Evolutionary conservation across 2,113 vertebrate species (phyloP), one percentile per base, ranked within the genome.

Genomic region (Megaleporinus macrocephalus): DNA sequence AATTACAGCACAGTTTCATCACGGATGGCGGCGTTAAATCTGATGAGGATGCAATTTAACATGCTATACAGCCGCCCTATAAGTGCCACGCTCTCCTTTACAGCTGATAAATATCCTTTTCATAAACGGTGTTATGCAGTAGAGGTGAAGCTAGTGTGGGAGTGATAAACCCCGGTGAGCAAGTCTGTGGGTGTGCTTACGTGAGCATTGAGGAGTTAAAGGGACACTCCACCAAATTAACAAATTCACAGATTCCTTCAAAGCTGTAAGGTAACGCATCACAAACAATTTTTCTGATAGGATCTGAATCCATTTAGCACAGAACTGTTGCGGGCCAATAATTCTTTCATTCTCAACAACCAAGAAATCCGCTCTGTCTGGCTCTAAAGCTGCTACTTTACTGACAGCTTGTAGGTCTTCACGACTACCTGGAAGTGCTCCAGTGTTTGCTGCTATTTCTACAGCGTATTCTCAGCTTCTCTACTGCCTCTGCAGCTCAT

Each of bases 131-230:
- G 68, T 72, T 62, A n/a, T 41, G 55, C 68, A 62, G 55, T 62
- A 72, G 55, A 24, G 44, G 78, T 72, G 26, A 6, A 30, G 68
- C 16, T 80, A 30, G 68, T 68, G 78, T 80, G 26, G 78, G 78
- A n/a, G 78, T 72, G 53, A 55, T 61, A 27, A 80, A 79, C 51
- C 53, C 68, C 44, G 72, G 55, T 61, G 55, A 80, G 41, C 55
- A 72, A 66, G 59, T 33, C 66, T 49, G 78, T 80, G 78, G 78
- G 78, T 62, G 55, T 80, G 55, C 78, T 72, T 72, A 49, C 24
- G 27, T 62, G 55, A 57, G 53, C 78, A 62, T 55, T 61, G 78
- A 61, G 41, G 41, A 57, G 36, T 79, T 41, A 51, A 29, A 79
- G 66, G 36, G 33, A 57, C 20, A 79, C 33, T 71, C 36, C 66